Evolutionary conservation across 2,113 vertebrate species (phyloP), one percentile per base, ranked within the genome.

Genomic region (Myotis lucifugus): DNA sequence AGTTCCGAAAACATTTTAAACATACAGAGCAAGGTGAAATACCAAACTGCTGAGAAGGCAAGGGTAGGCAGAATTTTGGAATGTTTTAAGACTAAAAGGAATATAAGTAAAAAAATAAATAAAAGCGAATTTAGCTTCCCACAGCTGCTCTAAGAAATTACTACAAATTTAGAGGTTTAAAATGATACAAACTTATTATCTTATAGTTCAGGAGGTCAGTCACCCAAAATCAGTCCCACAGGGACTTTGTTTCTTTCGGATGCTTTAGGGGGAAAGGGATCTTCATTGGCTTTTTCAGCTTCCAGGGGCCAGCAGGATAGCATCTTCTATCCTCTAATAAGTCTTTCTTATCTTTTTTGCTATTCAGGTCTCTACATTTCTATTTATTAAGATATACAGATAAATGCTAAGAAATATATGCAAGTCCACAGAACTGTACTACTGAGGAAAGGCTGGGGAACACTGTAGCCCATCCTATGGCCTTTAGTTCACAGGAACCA

Each of bases 261-360:
- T 13, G 0, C 14, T 21, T 3, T 14, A 19, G 18, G 0, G 8
- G 2, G 8, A 29, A 11, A 19, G 5, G 6, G 4, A 17, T 23
- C 23, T 69, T 32, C 46, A 29, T 23, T 40, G 9, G 2, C 2
- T 86, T 50, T 37, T 19, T 3, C 2, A 69, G 27, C 14, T 81
- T 85, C 8, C 8, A 15, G 77, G 27, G 18, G 7, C 37, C 27
- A 48, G 42, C 1, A 52, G 13, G 4, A 4, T 1, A 5, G 23
- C 11, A 46, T 17, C 27, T 66, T 69, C 42, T 70, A 12, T n/a
- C 3, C 18, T 81, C 40, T 32, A 25, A n/a, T 23, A 88, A 84
- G 72, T 81, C 64, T 73, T 74, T 85, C 18, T n/a, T 46, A 40
- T 64, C 8, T 48, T 10, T 23, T 34, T 76, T 42, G n/a, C 9